A percentile compares a stretch with the other conserved stretches of the same genome.
Conservation (phyloP, 2,797 vertebrate species). For the Gymnodraco acuticeps region DNA sequence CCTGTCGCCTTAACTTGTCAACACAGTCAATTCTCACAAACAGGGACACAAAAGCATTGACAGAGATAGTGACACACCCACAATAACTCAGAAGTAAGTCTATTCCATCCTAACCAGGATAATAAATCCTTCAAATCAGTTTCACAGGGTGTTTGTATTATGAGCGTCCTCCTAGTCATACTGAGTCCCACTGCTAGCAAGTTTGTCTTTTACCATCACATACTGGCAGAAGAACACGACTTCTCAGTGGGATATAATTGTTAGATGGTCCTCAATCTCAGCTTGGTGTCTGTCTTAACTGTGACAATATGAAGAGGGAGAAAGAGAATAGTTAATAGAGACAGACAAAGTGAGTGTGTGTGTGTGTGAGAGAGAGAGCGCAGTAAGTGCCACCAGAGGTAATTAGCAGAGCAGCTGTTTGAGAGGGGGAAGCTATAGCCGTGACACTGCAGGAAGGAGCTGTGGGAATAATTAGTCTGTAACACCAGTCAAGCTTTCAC, state of each 20-base stretch:
- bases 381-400: conserved; percentile 73
- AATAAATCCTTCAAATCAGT: conserved; percentile 59
- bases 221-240: conserved; percentile 33
- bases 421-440: conserved; percentile 71
- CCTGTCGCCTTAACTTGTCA: conserved; percentile 37
- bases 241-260: conserved; percentile 47
- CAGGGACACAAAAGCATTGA: conserved; percentile 14
- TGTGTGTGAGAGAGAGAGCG: conserved; percentile 30
- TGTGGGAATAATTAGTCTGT: conserved; percentile 81
- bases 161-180: conserved; percentile 2
- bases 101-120: conserved; percentile 25
- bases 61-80: conserved; percentile 39
- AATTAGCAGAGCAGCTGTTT: conserved; percentile 84
- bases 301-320: conserved; percentile 59
- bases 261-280: conserved; percentile 58
- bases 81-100: conserved; percentile 38
- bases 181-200: conserved; percentile 13
- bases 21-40: conserved; percentile 41
- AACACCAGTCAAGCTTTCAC: conserved; percentile 80
- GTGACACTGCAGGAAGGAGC: conserved; percentile 81
- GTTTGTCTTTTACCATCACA: conserved; percentile 46
- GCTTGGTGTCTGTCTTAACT: conserved; percentile 50
- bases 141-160: conserved; percentile 29
- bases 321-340: conserved; percentile 66
- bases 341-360: conserved; percentile 43